phyloP scores from a whole-genome alignment of 2,113 vertebrate species.

The Zapornia atra region DNA sequence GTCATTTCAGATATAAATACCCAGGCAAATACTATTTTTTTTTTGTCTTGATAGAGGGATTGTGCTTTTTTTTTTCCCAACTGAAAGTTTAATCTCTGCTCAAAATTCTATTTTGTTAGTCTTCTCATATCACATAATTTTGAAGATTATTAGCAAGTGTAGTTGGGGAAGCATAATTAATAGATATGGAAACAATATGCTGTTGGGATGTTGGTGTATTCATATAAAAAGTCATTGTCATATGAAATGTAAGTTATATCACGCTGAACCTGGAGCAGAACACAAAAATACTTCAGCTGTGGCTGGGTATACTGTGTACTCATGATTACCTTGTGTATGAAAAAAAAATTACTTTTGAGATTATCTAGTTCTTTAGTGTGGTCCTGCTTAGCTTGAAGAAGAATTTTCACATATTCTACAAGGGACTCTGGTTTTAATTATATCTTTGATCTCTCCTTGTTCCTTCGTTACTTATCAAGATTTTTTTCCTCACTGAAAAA shows the following conservation, averaged over 20 bases:
- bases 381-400: not conserved
- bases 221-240: not conserved
- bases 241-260: not conserved
- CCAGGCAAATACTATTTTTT: not conserved
- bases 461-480: not conserved
- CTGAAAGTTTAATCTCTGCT: not conserved
- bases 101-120: not conserved
- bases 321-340: not conserved
- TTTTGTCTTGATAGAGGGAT: not conserved
- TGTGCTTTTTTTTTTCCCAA: not conserved
- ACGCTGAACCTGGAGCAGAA: not conserved
- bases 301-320: not conserved
- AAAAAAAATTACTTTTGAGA: not conserved
- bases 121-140: not conserved
- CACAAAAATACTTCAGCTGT: not conserved
- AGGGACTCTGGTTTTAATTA: not conserved
- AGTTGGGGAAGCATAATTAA: not conserved
- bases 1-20: not conserved
- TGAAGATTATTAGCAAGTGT: not conserved
- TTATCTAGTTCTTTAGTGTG: not conserved
- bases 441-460: not conserved
- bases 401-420: not conserved
- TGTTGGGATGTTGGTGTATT: not conserved
- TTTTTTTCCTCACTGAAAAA: not conserved
- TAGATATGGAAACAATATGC: not conserved